A percentile compares a stretch with the other conserved stretches of the same genome.
Conservation (phyloP, 2,797 vertebrate genomes). For the Phoeniculus purpureus region DNA sequence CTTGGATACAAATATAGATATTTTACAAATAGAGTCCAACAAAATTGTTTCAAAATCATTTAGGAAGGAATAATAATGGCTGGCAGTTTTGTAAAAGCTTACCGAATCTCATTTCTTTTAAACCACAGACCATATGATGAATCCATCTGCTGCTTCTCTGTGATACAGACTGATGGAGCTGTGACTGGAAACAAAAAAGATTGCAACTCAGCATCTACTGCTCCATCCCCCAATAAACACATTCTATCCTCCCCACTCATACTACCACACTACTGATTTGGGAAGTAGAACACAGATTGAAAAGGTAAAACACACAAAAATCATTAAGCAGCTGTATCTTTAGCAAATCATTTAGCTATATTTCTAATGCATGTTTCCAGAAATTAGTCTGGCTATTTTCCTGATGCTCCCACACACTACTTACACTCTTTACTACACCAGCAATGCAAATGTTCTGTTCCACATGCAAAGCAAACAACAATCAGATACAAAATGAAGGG, state of each 20-base stretch:
- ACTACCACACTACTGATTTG: neutral
- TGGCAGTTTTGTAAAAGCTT: neutral
- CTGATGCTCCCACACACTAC: neutral
- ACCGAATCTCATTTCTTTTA: constrained; percentile 9
- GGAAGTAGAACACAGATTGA: neutral
- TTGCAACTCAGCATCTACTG: neutral
- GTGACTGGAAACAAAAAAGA: neutral
- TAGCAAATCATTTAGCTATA: neutral
- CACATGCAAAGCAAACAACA: neutral
- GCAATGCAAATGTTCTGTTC: neutral
- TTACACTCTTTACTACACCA: neutral
- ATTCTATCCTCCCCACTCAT: neutral
- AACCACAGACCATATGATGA: neutral
- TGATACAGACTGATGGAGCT: neutral
- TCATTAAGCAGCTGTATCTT: neutral
- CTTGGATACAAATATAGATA: neutral
- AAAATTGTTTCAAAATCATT: neutral
- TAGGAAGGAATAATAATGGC: neutral
- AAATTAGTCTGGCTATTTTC: neutral
- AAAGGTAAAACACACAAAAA: neutral
- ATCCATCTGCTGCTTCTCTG: constrained; percentile 33
- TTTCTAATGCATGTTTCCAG: neutral
- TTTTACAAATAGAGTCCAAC: neutral
- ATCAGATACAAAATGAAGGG: neutral
- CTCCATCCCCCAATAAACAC: neutral